Evolutionary conservation across 2,888 invertebrate genomes (phyloP).

Genomic region (Entomobrya proxima): DNA sequence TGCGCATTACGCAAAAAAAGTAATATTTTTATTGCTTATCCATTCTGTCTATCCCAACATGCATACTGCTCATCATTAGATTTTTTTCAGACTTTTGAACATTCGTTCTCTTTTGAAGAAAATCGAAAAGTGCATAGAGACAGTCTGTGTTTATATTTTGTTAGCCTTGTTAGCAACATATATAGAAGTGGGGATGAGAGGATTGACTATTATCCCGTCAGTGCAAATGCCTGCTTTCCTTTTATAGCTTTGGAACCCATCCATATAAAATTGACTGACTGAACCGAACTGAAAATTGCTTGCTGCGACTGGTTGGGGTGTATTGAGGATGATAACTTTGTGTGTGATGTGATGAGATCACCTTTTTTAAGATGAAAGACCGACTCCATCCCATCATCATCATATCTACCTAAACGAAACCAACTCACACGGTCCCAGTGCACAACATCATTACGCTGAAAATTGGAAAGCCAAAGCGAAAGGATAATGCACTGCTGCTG

Average conservation of each 20-base stretch:
- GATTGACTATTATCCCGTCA: slow-evolving; percentile 8
- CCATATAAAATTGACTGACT: slow-evolving; percentile 4
- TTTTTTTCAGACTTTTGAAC: no score
- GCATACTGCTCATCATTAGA: no score
- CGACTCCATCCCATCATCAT: neutral
- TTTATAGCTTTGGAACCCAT: neutral
- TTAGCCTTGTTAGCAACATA: neutral
- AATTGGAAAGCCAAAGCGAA: slow-evolving; percentile 33
- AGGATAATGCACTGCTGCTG: slow-evolving; percentile 24
- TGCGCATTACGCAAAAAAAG: no score
- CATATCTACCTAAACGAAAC: neutral
- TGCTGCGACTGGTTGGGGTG: neutral
- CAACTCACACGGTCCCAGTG: neutral
- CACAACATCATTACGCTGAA: slow-evolving; percentile 26
- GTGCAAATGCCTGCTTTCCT: neutral
- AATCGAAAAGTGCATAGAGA: no score
- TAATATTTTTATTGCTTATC: no score
- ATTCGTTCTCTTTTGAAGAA: no score
- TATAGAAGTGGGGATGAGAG: neutral
- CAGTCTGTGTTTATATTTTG: no score
- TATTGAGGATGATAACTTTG: neutral
- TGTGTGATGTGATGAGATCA: slow-evolving; percentile 49
- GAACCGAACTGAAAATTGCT: neutral
- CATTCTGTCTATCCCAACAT: no score
- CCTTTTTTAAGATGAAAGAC: slow-evolving; percentile 51